A percentile compares a stretch with the other conserved stretches of the same genome.
phyloP scores from a whole-genome alignment of 2,113 vertebrate genomes.

The Equus quagga region DNA sequence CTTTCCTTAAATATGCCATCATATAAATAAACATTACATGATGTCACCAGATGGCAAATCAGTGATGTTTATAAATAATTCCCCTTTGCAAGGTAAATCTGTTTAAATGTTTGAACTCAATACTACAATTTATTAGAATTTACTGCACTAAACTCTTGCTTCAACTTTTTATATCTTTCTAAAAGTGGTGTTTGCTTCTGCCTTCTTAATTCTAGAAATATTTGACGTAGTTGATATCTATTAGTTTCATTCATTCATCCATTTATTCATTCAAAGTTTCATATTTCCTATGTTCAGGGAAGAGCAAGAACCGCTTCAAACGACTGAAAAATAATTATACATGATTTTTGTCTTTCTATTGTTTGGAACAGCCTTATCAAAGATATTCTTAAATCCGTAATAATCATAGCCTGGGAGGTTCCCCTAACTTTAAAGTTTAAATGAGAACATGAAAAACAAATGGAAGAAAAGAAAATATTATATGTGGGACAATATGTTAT shows the following conservation, averaged over 20 bases:
- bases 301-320: not conserved
- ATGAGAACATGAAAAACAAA: not conserved
- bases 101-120: conserved; percentile 5
- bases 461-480: not conserved
- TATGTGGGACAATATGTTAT: not conserved
- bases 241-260: not conserved
- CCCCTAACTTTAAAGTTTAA: not conserved
- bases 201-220: not conserved
- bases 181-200: not conserved
- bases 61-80: conserved; percentile 41
- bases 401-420: not conserved
- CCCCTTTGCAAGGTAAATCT: not conserved
- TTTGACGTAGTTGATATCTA: not conserved
- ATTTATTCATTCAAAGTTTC: not conserved
- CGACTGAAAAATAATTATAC: not conserved
- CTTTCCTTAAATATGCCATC: not conserved
- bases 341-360: not conserved
- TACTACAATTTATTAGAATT: not conserved
- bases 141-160: not conserved
- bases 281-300: not conserved
- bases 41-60: not conserved
- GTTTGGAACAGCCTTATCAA: not conserved
- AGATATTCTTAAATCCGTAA: not conserved
- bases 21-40: not conserved
- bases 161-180: conserved; percentile 34